Evolutionary conservation across 2,888 invertebrate species (phyloP), one percentile per base, ranked within the genome.

Genomic region (Theretra japonica): DNA sequence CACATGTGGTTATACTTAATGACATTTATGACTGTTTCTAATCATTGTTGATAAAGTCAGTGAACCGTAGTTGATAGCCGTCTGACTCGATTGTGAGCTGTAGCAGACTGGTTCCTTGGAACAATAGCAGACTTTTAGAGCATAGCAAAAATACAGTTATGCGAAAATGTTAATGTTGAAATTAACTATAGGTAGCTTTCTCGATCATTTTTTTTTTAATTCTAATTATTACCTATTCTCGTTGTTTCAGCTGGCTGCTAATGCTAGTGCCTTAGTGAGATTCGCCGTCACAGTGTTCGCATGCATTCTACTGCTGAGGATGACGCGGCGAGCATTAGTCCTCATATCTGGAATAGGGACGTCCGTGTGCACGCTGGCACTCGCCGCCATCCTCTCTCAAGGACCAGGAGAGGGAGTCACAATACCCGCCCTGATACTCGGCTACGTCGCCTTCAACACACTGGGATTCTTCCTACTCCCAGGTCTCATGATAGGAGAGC

Each of bases 381-480:
- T 97, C 5, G 96, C 91, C 25, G 76, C 77, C 53, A 73, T 93
- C 0, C 86, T 94, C 48, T 75, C 82, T 2, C 84, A 83, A 25
- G 92, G 90, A 0, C 81, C 81, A 7, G 86, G 85, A 71, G 71
- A 82, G 11, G 92, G 91, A 56, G 50, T 87, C 71, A 72, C 86
- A 0, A 86, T 88, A 0, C 90, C 93, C 0, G 74, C 83, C 0
- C 87, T 94, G 71, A 93, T 97, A 2, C 87, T 97, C n/a, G 85
- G 95, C 53, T 97, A 97, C 86, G 96, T 97, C 23, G 96, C 96
- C 7, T 95, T 96, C 77, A 97, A 97, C 85, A 97, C 97, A 0
- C 85, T 96, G 50, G 96, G 97, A 2, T 95, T 97, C 82, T 96
- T 97, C 95, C 95, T 96, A 1, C 94, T 97, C 75, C 97, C 97